phyloP scores from a whole-genome alignment of 2,888 invertebrate species.

The Deroplatys truncata region DNA sequence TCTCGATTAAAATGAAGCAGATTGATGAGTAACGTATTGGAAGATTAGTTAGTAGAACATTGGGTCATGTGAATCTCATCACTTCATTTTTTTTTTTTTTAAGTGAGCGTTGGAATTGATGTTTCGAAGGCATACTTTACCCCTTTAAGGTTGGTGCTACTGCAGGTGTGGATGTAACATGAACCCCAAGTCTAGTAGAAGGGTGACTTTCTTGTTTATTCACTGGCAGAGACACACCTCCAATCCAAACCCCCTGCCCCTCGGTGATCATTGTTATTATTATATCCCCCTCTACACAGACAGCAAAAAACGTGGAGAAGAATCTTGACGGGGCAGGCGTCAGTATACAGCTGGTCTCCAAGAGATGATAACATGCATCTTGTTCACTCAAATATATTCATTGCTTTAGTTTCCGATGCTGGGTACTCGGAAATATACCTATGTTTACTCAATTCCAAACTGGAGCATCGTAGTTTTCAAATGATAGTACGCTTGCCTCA shows the following conservation, averaged over 20 bases:
- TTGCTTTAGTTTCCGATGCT: too few relatives aligned
- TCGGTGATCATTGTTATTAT: not conserved
- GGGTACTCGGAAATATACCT: too few relatives aligned
- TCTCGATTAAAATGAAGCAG: too few relatives aligned
- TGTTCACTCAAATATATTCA: not conserved
- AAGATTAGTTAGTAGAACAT: too few relatives aligned
- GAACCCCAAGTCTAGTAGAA: not conserved
- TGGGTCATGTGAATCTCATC: too few relatives aligned
- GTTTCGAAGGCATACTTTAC: not conserved
- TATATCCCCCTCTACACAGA: not conserved
- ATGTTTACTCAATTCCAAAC: too few relatives aligned
- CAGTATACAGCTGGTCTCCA: not conserved
- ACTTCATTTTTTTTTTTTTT: too few relatives aligned
- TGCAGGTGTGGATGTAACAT: not conserved
- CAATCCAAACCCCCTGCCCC: not conserved
- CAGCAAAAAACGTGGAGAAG: not conserved
- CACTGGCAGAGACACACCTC: not conserved
- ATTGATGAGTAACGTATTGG: too few relatives aligned
- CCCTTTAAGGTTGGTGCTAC: not conserved
- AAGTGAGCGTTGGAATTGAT: too few relatives aligned
- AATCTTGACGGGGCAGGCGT: not conserved
- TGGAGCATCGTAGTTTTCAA: too few relatives aligned
- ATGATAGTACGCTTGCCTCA: too few relatives aligned
- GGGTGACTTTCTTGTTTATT: not conserved
- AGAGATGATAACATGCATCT: not conserved